These are phyloP conservation scores for Ferrisia virgata DNA, from an alignment of 2,888 invertebrate genomes.

Conservation along the genomic window DNA sequence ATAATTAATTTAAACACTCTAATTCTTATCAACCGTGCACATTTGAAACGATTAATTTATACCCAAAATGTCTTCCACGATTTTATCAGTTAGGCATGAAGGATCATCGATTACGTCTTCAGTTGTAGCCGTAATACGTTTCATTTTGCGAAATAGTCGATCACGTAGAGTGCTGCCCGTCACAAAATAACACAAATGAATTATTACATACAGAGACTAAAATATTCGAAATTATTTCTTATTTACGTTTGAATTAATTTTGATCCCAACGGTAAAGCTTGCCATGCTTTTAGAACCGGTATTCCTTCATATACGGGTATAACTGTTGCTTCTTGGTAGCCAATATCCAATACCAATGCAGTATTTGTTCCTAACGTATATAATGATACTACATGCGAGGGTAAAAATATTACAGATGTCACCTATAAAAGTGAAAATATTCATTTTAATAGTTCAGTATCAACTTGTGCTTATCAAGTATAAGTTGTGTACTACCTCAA, in stretches of 20 bases:
- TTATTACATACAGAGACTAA: not conserved
- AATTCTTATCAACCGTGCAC: not conserved
- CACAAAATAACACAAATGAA: not conserved
- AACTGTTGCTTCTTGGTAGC: constrained; percentile 75
- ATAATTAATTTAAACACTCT: constrained; percentile 15
- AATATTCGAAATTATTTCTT: constrained; percentile 48
- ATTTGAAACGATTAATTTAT: not conserved
- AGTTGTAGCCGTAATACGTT: constrained; percentile 5
- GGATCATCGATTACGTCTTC: constrained; percentile 14
- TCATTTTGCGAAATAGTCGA: constrained; percentile 26
- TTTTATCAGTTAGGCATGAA: constrained; percentile 51
- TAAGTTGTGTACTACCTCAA: constrained; percentile 64
- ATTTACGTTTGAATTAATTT: constrained; percentile 68
- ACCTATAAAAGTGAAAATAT: constrained; percentile 56
- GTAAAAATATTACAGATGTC: constrained; percentile 75
- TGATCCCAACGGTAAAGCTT: constrained; percentile 75
- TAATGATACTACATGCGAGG: constrained; percentile 78
- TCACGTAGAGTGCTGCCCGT: not conserved
- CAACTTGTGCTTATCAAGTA: not conserved
- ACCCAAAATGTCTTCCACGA: constrained; percentile 60
- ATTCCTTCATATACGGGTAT: constrained; percentile 84
- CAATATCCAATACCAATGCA: constrained; percentile 82
- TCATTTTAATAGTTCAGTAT: not conserved
- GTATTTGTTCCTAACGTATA: constrained; percentile 78
- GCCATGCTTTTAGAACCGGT: constrained; percentile 79